A percentile compares a stretch with the other conserved stretches of the same genome.
These are phyloP conservation scores for Hyles euphorbiae DNA, from an alignment of 1,140 invertebrate species.

Conservation along the genomic window DNA sequence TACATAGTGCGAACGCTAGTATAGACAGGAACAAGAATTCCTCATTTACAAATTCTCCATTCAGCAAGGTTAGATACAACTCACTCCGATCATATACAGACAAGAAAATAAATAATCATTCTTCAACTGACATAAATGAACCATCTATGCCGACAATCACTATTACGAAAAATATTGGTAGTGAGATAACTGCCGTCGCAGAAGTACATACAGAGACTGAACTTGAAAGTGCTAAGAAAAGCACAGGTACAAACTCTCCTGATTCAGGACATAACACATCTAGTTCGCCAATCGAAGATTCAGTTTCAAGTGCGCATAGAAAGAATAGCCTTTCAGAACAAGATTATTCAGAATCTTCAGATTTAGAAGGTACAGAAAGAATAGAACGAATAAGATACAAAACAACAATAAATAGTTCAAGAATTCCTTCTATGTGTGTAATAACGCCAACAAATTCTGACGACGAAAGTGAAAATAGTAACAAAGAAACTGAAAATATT, in stretches of 20 bases:
- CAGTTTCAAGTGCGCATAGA: constrained; percentile 80
- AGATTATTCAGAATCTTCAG: constrained; percentile 88
- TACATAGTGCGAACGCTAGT: constrained; percentile 73
- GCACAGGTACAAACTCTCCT: constrained; percentile 80
- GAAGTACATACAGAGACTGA: constrained; percentile 79
- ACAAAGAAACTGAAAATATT: constrained; percentile 43
- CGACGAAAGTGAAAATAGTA: constrained; percentile 81
- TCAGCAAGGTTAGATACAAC: constrained; percentile 74
- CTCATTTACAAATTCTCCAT: constrained; percentile 66
- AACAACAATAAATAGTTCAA: constrained; percentile 89
- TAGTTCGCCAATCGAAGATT: constrained; percentile 86
- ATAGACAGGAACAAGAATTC: constrained; percentile 74
- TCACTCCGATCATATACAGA: constrained; percentile 75
- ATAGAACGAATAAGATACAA: constrained; percentile 90
- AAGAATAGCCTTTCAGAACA: constrained; percentile 82
- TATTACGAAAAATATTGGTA: constrained; percentile 63
- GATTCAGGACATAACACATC: constrained; percentile 89
- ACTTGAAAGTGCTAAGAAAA: constrained; percentile 68
- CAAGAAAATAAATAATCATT: constrained; percentile 69
- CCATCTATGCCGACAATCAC: constrained; percentile 44
- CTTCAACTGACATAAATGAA: constrained; percentile 46
- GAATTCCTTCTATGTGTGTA: constrained; percentile 94
- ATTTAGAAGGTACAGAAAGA: constrained; percentile 88
- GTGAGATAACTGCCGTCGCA: constrained; percentile 71
- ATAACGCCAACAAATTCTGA: constrained; percentile 92